Percentiles rank a stretch among this genome's conserved stretches.
Conservation (phyloP, 2,113 vertebrate species). For the Setophaga coronata region DNA sequence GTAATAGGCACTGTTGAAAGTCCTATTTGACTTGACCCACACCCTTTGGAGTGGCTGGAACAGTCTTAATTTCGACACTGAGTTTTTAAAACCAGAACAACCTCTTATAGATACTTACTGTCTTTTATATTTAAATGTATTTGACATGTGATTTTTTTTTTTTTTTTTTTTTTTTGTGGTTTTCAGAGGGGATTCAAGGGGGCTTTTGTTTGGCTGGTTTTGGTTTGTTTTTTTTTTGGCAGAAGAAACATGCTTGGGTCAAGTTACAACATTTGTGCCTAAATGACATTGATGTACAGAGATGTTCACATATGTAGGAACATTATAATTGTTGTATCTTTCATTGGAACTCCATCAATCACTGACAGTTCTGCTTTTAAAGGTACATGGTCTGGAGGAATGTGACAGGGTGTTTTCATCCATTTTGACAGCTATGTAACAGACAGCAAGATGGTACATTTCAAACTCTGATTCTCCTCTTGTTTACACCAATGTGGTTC, state of each 20-base stretch:
- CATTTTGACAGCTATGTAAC: not conserved
- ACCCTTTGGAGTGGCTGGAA: not conserved
- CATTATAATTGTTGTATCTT: not conserved
- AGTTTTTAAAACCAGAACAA: not conserved
- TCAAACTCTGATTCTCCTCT: not conserved
- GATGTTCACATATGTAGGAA: not conserved
- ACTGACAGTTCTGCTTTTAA: slow-evolving; percentile 11
- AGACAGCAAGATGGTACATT: not conserved
- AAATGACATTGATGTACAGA: not conserved
- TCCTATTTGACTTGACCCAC: not conserved
- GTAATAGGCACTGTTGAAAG: not conserved
- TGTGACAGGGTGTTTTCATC: not conserved
- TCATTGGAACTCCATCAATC: not conserved
- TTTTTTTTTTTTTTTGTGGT: not conserved
- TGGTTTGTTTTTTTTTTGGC: not conserved
- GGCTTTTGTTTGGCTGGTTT: not conserved
- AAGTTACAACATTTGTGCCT: not conserved
- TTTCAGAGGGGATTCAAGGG: not conserved
- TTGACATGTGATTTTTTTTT: not conserved
- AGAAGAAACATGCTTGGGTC: not conserved
- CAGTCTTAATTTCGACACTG: rapidly evolving
- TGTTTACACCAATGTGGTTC: not conserved
- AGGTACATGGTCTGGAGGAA: not conserved
- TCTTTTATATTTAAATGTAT: not conserved
- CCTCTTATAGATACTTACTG: not conserved